A percentile compares a stretch with the other conserved stretches of the same genome.
Conservation (phyloP, 2,888 invertebrate species). For the Polia nebulosa region DNA sequence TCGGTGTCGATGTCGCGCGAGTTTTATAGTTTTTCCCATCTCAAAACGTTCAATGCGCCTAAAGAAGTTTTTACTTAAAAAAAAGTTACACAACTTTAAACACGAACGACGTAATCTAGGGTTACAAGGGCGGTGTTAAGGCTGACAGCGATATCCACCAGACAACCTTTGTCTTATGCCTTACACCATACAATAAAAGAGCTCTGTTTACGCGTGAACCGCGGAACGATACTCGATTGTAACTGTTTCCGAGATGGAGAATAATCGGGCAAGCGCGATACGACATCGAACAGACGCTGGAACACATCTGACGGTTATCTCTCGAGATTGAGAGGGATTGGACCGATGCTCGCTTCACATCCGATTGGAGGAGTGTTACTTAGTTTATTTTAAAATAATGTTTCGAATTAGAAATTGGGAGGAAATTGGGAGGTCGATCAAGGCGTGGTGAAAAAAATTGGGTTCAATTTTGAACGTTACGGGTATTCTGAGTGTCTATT, state of each 20-base stretch:
- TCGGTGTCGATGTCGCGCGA: too few species aligned
- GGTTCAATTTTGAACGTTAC: not conserved
- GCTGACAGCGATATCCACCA: too few species aligned
- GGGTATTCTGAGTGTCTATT: too few species aligned
- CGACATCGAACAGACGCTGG: conserved; percentile 80
- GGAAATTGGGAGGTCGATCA: conserved; percentile 23
- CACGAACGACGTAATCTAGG: too few species aligned
- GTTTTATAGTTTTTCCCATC: too few species aligned
- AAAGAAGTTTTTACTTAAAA: too few species aligned
- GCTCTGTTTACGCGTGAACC: conserved; percentile 79
- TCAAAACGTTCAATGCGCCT: too few species aligned
- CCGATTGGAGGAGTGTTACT: not conserved
- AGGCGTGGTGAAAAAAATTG: not conserved
- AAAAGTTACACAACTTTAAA: too few species aligned
- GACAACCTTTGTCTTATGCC: conserved; percentile 24
- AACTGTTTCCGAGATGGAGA: conserved; percentile 85
- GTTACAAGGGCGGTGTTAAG: too few species aligned
- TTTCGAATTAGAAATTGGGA: conserved; percentile 14
- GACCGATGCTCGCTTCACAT: conserved; percentile 4
- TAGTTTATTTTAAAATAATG: conserved; percentile 4
- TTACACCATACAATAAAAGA: conserved; percentile 77
- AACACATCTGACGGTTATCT: conserved; percentile 65
- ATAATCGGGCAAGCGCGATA: conserved; percentile 85
- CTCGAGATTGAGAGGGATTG: conserved; percentile 38
- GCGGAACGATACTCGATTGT: conserved; percentile 84